A percentile compares a stretch with the other conserved stretches of the same genome.
Conservation (phyloP, 2,797 vertebrate genomes). For the Coilia nasus region DNA sequence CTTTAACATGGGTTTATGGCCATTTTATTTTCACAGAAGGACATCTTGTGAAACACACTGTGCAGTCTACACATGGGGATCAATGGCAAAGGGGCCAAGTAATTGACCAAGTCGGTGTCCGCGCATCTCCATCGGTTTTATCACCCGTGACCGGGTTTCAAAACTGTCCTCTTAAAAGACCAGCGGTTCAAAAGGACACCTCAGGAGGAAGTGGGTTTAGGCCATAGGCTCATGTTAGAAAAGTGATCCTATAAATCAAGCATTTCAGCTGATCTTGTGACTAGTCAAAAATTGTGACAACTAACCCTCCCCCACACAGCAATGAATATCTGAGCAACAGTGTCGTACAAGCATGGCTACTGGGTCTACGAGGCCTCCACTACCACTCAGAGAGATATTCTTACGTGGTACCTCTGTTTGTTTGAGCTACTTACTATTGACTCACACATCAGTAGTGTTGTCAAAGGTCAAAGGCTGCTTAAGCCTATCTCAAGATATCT, state of each 20-base stretch:
- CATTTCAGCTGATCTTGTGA: neutral
- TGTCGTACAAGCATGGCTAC: neutral
- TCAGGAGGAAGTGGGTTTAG: neutral
- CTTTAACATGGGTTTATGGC: conserved; percentile 52
- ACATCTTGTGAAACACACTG: neutral
- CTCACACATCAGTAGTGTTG: neutral
- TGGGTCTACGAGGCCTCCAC: neutral
- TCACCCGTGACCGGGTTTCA: neutral
- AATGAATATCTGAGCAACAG: conserved; percentile 1
- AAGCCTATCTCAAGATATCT: neutral
- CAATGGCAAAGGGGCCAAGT: neutral
- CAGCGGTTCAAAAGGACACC: neutral
- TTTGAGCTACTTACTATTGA: neutral
- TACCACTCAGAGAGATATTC: neutral
- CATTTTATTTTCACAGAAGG: neutral
- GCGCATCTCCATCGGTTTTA: neutral
- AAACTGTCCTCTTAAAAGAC: neutral
- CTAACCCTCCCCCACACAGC: conserved; percentile 6
- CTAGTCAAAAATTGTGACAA: neutral
- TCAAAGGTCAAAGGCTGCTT: neutral
- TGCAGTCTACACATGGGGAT: neutral
- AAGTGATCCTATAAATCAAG: conserved; percentile 25
- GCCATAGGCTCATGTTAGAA: conserved; percentile 51
- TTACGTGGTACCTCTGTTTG: neutral
- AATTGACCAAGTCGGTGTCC: neutral